Base-by-base conservation (phyloP, 2,888 invertebrate genomes). In the Pycnomerus fuliginosus region DNA sequence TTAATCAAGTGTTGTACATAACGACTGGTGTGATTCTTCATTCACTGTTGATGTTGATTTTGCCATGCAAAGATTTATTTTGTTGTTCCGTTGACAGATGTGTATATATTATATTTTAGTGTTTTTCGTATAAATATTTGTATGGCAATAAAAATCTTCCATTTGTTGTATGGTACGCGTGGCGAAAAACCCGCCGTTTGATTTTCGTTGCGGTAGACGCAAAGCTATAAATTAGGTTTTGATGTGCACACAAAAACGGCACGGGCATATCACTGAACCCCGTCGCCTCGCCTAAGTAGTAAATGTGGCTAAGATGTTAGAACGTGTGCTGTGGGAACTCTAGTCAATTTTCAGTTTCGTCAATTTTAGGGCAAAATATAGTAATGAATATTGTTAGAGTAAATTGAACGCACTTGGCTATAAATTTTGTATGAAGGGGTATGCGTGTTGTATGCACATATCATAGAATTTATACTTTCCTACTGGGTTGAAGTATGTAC, bases 311-410 rank as follows among this genome's bases (percentile, higher is more conserved):
- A 66, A 61, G 61, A 55, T 66, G 64, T 64, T 25, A 12, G 4
- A 52, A 56, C 48, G 66, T 65, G 62, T 65, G 67, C 61, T 60
- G 67, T 68, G 68, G 61, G 58, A 61, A 67, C 65, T 67, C 67
- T 72, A 72, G 72, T 72, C 72, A 73, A 73, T 73, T 72, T 73
- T 72, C 56, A 65, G 70, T 72, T 72, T 67, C 59, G 72, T 73
- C 72, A 73, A 73, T 73, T 73, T 67, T 71, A 71, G 70, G 63
- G 61, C 49, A 54, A 61, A 67, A 63, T 65, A 68, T 56, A 61
- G 59, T 65, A 66, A 65, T 65, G 56, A 52, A 48, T 48, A 61
- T 62, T 58, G 55, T 65, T 64, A 69, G 67, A 64, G 62, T 61
- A 62, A 64, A 52, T 54, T 51, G 57, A 54, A 52, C 53, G 62